A percentile compares a stretch with the other conserved stretches of the same genome.
phyloP scores from a whole-genome alignment of 2,113 vertebrate species.

The Manacus vitellinus region DNA sequence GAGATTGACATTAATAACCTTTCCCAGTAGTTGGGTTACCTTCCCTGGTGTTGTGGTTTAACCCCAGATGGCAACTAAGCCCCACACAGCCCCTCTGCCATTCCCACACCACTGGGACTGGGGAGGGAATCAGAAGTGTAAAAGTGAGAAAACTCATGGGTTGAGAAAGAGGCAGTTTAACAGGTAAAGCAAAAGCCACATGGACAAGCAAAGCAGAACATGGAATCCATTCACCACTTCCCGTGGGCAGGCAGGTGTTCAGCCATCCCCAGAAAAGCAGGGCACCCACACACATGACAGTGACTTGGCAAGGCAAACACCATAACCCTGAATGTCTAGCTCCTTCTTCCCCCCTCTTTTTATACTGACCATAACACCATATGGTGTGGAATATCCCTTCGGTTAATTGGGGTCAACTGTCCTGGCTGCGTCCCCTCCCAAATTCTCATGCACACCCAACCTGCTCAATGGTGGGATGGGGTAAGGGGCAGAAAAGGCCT shows the following conservation, averaged over 20 bases:
- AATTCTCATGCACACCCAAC: not conserved
- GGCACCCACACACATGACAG: not conserved
- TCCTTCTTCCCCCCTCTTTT: not conserved
- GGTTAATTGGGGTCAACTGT: not conserved
- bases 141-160: not conserved
- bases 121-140: not conserved
- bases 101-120: not conserved
- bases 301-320: not conserved
- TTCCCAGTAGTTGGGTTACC: not conserved
- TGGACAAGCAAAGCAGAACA: not conserved
- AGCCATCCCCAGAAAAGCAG: not conserved
- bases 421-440: not conserved
- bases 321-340: not conserved
- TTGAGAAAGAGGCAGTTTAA: not conserved
- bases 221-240: not conserved
- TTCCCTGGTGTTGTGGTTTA: not conserved
- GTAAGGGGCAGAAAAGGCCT: not conserved
- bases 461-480: not conserved
- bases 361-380: not conserved
- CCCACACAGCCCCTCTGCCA: not conserved
- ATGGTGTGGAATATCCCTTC: not conserved
- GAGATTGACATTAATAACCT: not conserved
- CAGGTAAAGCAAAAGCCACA: not conserved
- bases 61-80: accelerated
- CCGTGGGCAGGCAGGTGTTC: not conserved